Evolutionary conservation across 2,888 invertebrate species (phyloP).

Genomic region (Meghimatium bilineatum): DNA sequence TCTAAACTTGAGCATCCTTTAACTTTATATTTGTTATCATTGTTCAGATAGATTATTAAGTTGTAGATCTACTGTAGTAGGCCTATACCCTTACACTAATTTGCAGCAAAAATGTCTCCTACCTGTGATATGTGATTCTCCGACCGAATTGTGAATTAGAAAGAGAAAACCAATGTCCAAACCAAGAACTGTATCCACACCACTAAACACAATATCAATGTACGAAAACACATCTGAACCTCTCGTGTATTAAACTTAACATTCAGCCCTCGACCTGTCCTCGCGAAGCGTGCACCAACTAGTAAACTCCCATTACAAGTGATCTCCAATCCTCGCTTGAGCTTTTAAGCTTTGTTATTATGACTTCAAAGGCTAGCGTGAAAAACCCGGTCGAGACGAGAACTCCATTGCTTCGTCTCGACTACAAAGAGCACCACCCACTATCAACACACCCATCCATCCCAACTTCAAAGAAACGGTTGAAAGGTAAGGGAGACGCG

Average conservation of each 20-base stretch:
- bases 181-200: too few relatives aligned
- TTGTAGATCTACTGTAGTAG: too few relatives aligned
- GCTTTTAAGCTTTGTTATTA: slow-evolving; percentile 32
- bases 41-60: too few relatives aligned
- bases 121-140: too few relatives aligned
- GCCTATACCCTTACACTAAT: too few relatives aligned
- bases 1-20: too few relatives aligned
- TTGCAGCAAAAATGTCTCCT: too few relatives aligned
- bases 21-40: too few relatives aligned
- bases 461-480: slow-evolving; percentile 23
- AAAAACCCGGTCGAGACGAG: slow-evolving; percentile 12
- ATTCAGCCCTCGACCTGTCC: background rate
- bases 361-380: slow-evolving; percentile 31
- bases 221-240: background rate
- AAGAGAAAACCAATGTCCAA: background rate
- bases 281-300: slow-evolving; percentile 13
- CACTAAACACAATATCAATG: background rate
- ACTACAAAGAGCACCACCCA: slow-evolving; percentile 16
- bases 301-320: slow-evolving; percentile 19
- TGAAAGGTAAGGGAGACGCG: background rate
- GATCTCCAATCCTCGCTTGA: slow-evolving; percentile 5
- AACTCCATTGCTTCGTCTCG: slow-evolving; percentile 8
- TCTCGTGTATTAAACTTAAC: background rate
- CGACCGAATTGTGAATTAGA: too few relatives aligned
- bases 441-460: background rate